Base-by-base conservation (phyloP, 2,888 invertebrate species). In the Aquatica leii region DNA sequence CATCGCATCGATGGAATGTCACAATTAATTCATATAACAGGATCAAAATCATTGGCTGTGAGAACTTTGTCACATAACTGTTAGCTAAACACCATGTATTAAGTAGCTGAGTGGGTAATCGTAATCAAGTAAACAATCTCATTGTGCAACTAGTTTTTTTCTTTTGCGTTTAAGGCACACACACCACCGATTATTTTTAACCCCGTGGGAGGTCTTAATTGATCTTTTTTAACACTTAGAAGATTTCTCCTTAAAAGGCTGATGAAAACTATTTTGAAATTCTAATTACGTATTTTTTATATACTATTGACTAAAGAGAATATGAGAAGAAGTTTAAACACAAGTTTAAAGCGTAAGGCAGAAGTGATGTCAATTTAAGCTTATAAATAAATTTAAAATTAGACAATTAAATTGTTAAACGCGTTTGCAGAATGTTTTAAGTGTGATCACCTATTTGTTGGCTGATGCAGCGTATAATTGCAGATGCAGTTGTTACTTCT, bases 211-310 rank as follows among this genome's bases (percentile, higher is more conserved):
- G 81, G 80, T 80, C 80, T 76, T 66, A 65, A 76, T 77, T 79
- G 78, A 80, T 80, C 79, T 77, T 80, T 79, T 80, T 80, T 79
- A 75, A 80, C 80, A 77, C 78, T 72, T 78, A 75, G 77, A 76
- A 78, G 78, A 76, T 15, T 15, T 41, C 15, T 2, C 41, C 41
- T 8, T 41, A 41, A 41, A 41, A 41, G 46, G 24, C 18, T 34
- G 20, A 34, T 35, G 12, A 58, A 58, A n/a, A 35, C 35, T 18
- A 14, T 35, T 57, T 12, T 2, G 37, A 37, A 24, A 24, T 24
- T 24, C 24, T 24, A 24, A 24, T 24, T 24, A 24, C 24, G 24
- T 6, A 24, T 78, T 62, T 62, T 55, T 51, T 55, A 6, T 24
- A 6, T 24, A 17, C 43, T 17, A 18, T 43, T 43, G n/a, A 11